These are phyloP conservation scores for Aleiodes leptofemur DNA, from an alignment of 2,888 invertebrate species.

Conservation along the genomic window DNA sequence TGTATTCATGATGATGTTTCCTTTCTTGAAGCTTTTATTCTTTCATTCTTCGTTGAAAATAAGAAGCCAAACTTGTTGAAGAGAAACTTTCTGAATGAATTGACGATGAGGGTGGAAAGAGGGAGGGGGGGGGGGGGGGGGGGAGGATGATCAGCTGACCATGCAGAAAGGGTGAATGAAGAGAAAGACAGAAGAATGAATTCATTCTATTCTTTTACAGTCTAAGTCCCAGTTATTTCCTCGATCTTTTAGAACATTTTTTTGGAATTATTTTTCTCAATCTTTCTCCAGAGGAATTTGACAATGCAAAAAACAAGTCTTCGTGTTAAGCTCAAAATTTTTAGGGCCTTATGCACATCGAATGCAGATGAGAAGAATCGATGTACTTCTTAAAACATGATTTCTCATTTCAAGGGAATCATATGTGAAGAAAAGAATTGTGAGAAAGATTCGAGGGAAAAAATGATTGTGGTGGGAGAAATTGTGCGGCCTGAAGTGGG, in stretches of 20 bases:
- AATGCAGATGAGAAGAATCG: constrained; percentile 12
- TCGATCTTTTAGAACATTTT: too few relatives aligned
- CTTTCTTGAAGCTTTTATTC: constrained; percentile 4
- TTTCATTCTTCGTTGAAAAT: not conserved
- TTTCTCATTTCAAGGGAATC: not conserved
- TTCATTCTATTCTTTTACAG: too few relatives aligned
- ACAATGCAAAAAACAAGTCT: not conserved
- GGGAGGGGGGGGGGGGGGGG: constrained; percentile 15
- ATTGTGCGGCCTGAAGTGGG: constrained; percentile 60
- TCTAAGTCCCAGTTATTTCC: too few relatives aligned
- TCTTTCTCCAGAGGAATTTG: too few relatives aligned
- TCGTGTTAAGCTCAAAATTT: constrained; percentile 5
- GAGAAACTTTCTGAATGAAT: constrained; percentile 29
- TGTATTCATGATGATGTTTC: constrained; percentile 7
- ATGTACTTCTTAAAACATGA: not conserved
- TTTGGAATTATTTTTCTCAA: too few relatives aligned
- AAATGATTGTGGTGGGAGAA: constrained; percentile 47
- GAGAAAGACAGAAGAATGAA: not conserved
- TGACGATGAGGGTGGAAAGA: not conserved
- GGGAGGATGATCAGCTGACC: constrained; percentile 36
- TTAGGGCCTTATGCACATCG: not conserved
- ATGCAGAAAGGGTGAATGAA: constrained; percentile 7
- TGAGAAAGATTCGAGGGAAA: constrained; percentile 11
- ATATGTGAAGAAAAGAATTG: not conserved
- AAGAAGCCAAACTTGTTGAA: not conserved